phyloP scores from a whole-genome alignment of 2,888 invertebrate species.

The Agapetus fuscipes region DNA sequence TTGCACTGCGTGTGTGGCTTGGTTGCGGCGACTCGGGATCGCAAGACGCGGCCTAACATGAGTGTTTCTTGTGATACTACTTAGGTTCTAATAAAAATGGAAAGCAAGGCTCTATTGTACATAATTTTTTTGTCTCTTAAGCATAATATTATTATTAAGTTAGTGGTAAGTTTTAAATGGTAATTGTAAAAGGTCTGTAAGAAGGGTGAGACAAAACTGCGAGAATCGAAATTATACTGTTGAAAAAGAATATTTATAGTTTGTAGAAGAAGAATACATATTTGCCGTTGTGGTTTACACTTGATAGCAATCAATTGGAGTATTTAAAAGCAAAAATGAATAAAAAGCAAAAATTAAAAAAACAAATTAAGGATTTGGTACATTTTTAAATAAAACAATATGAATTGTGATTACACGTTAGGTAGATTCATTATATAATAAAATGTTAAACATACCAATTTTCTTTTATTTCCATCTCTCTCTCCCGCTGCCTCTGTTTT shows the following conservation, averaged over 20 bases:
- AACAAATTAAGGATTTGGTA: slow-evolving; percentile 20
- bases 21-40: too few species aligned
- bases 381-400: slow-evolving; percentile 20
- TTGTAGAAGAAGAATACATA: slow-evolving; percentile 11
- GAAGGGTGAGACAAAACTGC: slow-evolving; percentile 12
- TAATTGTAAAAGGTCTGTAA: slow-evolving; percentile 16
- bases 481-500: too few species aligned
- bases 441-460: slow-evolving; percentile 21
- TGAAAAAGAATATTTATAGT: slow-evolving; percentile 16
- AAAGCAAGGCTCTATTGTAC: slow-evolving; percentile 22
- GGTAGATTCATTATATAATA: slow-evolving; percentile 22
- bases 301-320: slow-evolving; percentile 15
- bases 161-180: slow-evolving; percentile 18
- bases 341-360: too few species aligned
- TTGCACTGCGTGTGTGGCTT: too few species aligned
- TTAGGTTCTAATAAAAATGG: slow-evolving; percentile 20
- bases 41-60: slow-evolving; percentile 20
- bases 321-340: slow-evolving; percentile 21
- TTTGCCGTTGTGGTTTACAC: slow-evolving; percentile 18
- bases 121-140: slow-evolving; percentile 17
- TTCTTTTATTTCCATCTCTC: slow-evolving; percentile 5
- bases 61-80: slow-evolving; percentile 22
- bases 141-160: too few species aligned
- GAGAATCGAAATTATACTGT: slow-evolving; percentile 19
- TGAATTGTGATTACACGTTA: slow-evolving; percentile 20